Evolutionary conservation across 1,140 invertebrate genomes (phyloP).

Genomic region (Drosophila nigrodunni): DNA sequence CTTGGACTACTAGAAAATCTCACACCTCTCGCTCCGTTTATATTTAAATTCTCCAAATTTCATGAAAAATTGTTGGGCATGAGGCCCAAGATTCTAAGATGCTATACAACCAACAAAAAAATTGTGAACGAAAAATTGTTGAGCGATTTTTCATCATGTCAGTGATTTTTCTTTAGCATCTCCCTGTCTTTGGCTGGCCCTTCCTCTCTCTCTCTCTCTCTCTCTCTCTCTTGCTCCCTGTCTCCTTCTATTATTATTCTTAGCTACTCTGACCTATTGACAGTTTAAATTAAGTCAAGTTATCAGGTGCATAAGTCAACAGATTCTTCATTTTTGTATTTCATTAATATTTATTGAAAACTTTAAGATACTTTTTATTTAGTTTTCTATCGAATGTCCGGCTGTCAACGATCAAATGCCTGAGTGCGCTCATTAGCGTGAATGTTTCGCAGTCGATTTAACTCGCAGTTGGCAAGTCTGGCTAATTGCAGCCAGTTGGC

Average conservation of each 20-base stretch:
- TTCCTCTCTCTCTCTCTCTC: not conserved
- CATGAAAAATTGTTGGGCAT: constrained; percentile 59
- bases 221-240: constrained; percentile 13
- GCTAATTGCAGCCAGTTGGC: constrained; percentile 16
- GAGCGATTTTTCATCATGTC: constrained; percentile 80
- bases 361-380: constrained; percentile 18
- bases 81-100: constrained; percentile 22
- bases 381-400: constrained; percentile 1
- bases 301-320: constrained; percentile 27
- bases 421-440: constrained; percentile 33
- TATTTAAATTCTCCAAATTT: constrained; percentile 75
- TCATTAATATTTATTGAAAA: constrained; percentile 27
- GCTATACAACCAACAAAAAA: constrained; percentile 13
- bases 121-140: constrained; percentile 81
- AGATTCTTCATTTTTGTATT: constrained; percentile 5
- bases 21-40: constrained; percentile 73
- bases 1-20: constrained; percentile 60
- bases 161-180: constrained; percentile 66
- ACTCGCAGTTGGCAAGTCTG: constrained; percentile 10
- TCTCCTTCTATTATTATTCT: constrained; percentile 5
- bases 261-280: constrained; percentile 51
- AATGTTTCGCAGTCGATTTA: constrained; percentile 33
- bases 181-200: not conserved
- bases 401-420: constrained; percentile 46
- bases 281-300: constrained; percentile 51